Evolutionary conservation across 2,797 vertebrate species (phyloP), one percentile per base, ranked within the genome.

Genomic region (Prionace glauca): DNA sequence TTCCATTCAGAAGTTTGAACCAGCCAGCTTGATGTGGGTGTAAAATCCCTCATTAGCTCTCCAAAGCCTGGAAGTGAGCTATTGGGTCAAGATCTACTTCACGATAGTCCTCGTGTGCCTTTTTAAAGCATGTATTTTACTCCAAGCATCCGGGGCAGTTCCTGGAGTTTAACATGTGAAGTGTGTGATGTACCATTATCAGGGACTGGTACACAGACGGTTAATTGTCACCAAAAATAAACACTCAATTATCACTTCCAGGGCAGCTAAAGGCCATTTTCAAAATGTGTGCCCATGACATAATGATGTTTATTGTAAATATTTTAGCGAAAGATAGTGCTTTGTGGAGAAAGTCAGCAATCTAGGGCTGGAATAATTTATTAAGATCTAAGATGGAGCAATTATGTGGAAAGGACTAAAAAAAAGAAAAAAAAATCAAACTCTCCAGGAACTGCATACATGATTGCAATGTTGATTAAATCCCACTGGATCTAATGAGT

Each of bases 381-480:
- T 98, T 98, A 98, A 98, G 97, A 98, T 98, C 97, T 97, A 98
- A 98, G 97, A 97, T 98, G 98, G 96, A 96, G 97, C 98, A 98
- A 98, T 98, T 98, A 98, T 97, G 97, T 97, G 98, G 98, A 98
- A 99, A 98, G 98, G 97, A 97, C 97, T 98, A 98, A 96, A 98
- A 98, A 96, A 98, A 98, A 98, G 97, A 97, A 98, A 97, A 98
- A 98, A 98, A 97, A 96, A 97, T 97, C 97, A 97, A 98, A 98
- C 97, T 99, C 98, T 99, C 98, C 98, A 98, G 98, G 98, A 99
- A 98, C 98, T 97, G 98, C 98, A 98, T 98, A 98, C 98, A 98
- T 98, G 99, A 99, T 99, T 99, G 98, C 98, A 98, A 99, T 98
- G 98, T 99, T 99, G 99, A 99, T 99, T 99, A 99, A 99, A 99